Conservation (phyloP, 2,113 vertebrate genomes). For the Ophthalmolycus amberensis region DNA sequence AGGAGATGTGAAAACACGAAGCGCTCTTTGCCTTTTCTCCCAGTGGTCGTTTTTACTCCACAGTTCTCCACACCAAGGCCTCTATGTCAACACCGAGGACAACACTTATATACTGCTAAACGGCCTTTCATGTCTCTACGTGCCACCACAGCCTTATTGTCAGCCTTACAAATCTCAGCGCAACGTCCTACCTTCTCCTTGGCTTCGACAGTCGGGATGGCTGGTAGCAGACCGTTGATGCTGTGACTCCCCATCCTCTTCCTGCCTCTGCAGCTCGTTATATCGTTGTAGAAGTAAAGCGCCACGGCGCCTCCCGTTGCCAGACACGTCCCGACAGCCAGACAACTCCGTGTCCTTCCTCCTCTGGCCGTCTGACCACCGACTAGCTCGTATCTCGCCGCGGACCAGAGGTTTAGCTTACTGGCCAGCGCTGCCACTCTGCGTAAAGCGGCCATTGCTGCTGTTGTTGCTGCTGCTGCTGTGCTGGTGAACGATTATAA, state of each 20-base stretch:
- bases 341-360: conserved; percentile 36
- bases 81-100: conserved; percentile 31
- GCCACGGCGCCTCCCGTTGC: conserved; percentile 78
- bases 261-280: conserved; percentile 39
- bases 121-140: background rate
- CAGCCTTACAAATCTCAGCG: too few species aligned
- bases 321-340: conserved; percentile 70
- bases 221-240: conserved; percentile 65
- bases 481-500: conserved; percentile 50
- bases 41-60: background rate
- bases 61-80: conserved; percentile 22
- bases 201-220: conserved; percentile 77
- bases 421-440: conserved; percentile 71
- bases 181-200: conserved; percentile 80
- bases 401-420: conserved; percentile 56
- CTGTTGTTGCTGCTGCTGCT: conserved; percentile 43
- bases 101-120: background rate
- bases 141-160: background rate
- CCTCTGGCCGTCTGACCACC: conserved; percentile 6
- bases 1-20: background rate
- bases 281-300: conserved; percentile 71
- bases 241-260: conserved; percentile 60
- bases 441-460: conserved; percentile 83
- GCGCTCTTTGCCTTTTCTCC: background rate
- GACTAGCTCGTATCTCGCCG: conserved; percentile 44